Evolutionary conservation across 2,888 invertebrate genomes (phyloP).

Genomic region (Drosophila melanosoma): DNA sequence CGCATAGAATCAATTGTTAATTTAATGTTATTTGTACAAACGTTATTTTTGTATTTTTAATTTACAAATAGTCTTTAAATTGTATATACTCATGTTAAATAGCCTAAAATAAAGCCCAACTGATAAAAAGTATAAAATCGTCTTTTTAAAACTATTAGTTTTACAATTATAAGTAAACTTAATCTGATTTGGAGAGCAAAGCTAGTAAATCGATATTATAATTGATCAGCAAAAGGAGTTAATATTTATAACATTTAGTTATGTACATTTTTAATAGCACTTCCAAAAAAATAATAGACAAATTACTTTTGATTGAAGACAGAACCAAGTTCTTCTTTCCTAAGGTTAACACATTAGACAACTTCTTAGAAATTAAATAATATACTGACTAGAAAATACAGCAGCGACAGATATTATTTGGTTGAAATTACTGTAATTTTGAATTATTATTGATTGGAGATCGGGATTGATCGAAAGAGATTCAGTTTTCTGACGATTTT

Average conservation of each 20-base stretch:
- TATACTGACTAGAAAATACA: neutral
- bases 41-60: constrained; percentile 7
- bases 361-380: neutral
- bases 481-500: neutral
- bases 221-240: neutral
- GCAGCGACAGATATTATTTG: neutral
- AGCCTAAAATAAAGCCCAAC: constrained; percentile 16
- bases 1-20: constrained; percentile 45
- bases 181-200: neutral
- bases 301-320: neutral
- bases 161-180: neutral
- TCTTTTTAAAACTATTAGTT: neutral
- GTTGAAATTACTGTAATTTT: neutral
- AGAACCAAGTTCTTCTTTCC: neutral
- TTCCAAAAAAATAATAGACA: no score
- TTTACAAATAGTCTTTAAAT: constrained; percentile 7
- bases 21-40: constrained; percentile 51
- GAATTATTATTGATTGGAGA: neutral
- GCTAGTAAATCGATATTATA: neutral
- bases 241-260: neutral
- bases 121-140: neutral
- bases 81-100: constrained; percentile 17
- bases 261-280: neutral
- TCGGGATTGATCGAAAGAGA: neutral
- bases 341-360: neutral